These are phyloP conservation scores for Dasyurus viverrinus DNA, from an alignment of 2,113 vertebrate genomes.

Conservation along the genomic window DNA sequence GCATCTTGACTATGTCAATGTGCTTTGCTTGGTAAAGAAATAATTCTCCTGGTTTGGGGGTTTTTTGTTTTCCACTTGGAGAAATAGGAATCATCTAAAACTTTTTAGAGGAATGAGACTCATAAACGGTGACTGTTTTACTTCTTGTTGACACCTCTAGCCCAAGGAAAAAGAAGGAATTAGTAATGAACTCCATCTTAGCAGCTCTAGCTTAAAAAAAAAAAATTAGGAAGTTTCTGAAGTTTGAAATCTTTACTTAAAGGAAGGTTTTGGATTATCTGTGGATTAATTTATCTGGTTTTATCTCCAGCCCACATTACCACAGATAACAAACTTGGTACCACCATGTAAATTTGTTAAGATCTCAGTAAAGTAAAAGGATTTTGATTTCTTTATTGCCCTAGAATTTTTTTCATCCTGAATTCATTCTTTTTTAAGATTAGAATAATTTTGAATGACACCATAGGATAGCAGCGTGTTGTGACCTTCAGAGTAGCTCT, in stretches of 20 bases:
- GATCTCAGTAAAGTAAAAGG: not conserved
- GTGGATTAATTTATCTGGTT: constrained; percentile 38
- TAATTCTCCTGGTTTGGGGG: not conserved
- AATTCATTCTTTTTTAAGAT: not conserved
- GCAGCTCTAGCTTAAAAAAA: not conserved
- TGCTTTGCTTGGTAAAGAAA: not conserved
- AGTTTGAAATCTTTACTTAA: not conserved
- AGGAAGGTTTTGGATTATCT: constrained; percentile 35
- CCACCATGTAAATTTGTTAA: not conserved
- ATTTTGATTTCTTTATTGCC: not conserved
- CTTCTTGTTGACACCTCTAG: not conserved
- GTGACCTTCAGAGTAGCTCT: not conserved
- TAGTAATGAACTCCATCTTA: not conserved
- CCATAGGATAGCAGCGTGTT: not conserved
- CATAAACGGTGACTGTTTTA: not conserved
- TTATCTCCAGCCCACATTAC: not conserved
- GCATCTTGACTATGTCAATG: not conserved
- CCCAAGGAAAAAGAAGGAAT: not conserved
- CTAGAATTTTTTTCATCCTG: not conserved
- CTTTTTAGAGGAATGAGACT: not conserved
- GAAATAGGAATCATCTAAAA: not conserved
- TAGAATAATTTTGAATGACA: not conserved
- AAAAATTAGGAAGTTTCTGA: not conserved
- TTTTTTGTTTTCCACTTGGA: not conserved
- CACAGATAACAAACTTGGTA: not conserved